These are phyloP conservation scores for Hoplodrina ambigua DNA, from an alignment of 2,888 invertebrate species.

Conservation along the genomic window DNA sequence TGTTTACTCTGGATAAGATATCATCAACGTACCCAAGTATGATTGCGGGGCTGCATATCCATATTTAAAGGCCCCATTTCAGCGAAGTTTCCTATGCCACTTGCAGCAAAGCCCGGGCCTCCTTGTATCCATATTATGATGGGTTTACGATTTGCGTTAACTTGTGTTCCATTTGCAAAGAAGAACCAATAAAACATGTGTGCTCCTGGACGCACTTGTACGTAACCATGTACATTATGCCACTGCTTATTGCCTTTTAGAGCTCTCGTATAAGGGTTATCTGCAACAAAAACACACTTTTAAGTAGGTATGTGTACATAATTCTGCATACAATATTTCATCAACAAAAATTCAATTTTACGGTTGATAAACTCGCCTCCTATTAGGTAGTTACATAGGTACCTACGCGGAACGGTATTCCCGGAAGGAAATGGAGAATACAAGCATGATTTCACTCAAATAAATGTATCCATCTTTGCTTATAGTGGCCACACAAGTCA, in stretches of 20 bases:
- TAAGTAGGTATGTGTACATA: not conserved
- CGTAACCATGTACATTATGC: constrained; percentile 91
- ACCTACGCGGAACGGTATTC: not conserved
- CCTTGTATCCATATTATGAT: constrained; percentile 97
- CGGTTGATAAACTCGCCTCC: not conserved
- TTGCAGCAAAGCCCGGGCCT: constrained; percentile 95
- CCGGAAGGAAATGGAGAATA: not conserved
- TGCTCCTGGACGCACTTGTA: constrained; percentile 93
- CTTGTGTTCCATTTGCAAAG: constrained; percentile 92
- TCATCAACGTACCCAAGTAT: constrained; percentile 92
- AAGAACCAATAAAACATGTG: constrained; percentile 97
- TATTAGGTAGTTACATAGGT: too few relatives aligned
- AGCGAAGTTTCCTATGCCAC: constrained; percentile 96
- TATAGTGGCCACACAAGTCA: not conserved
- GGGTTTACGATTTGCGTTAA: constrained; percentile 91
- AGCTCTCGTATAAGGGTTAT: constrained; percentile 76
- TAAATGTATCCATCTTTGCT: not conserved
- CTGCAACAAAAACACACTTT: constrained; percentile 34
- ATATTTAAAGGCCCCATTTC: constrained; percentile 95
- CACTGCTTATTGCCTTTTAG: constrained; percentile 57
- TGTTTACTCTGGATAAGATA: not conserved
- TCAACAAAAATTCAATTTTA: not conserved
- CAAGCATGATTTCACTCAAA: not conserved
- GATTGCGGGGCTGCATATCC: constrained; percentile 91
- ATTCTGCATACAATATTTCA: not conserved